These are phyloP conservation scores for Spinibarbus caldwelli DNA, from an alignment of 2,797 vertebrate species.

Conservation along the genomic window DNA sequence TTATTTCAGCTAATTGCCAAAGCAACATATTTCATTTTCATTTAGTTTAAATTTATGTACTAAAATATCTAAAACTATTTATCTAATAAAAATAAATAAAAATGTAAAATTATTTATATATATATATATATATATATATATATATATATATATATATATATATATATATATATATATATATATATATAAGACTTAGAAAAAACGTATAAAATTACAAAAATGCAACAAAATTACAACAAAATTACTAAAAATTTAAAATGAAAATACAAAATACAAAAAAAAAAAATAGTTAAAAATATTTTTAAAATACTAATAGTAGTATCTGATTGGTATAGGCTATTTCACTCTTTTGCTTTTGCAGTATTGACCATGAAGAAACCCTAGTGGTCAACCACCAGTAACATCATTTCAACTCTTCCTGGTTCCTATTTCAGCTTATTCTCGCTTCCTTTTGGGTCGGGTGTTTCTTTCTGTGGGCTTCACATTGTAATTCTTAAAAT, in stretches of 20 bases:
- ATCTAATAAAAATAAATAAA: neutral
- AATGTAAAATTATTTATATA: neutral
- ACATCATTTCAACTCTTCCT: neutral
- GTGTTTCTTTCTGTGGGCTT: neutral
- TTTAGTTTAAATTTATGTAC: neutral
- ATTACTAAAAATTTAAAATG: neutral
- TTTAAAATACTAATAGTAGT: too few species aligned
- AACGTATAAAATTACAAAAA: neutral
- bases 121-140: too few species aligned
- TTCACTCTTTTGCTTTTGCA: neutral
- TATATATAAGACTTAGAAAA: too few species aligned
- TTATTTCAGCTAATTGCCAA: too few species aligned
- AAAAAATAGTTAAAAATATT: neutral
- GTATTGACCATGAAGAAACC: neutral
- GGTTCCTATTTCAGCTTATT: neutral
- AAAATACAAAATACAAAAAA: neutral
- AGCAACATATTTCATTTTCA: neutral
- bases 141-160: too few species aligned
- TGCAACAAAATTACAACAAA: neutral
- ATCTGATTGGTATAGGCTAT: neutral
- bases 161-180: too few species aligned
- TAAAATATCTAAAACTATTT: neutral
- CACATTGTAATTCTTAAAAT: slow-evolving; percentile 10
- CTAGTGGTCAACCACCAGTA: neutral
- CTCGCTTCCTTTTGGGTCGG: neutral